Evolutionary conservation across 1,140 invertebrate species (phyloP).

Genomic region (Diuraphis noxia): DNA sequence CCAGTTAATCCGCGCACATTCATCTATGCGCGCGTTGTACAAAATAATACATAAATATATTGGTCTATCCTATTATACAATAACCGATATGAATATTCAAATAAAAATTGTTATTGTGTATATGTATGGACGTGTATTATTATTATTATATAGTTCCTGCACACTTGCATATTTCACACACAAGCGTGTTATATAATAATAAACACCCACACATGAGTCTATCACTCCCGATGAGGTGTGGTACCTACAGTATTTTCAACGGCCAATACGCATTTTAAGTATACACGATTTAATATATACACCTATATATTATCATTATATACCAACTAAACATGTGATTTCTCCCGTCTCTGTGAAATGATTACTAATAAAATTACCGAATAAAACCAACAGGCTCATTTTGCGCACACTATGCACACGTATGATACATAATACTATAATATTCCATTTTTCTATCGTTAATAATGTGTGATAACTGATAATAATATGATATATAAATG

Average conservation of each 20-base stretch:
- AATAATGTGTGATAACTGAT: background rate
- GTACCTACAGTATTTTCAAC: background rate
- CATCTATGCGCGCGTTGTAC: no score
- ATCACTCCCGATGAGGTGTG: background rate
- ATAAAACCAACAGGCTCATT: background rate
- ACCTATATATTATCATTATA: background rate
- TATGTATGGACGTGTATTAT: no score
- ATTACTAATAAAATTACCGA: background rate
- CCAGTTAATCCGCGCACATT: no score
- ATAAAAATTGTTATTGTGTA: background rate
- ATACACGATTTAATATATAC: background rate
- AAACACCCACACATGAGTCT: background rate
- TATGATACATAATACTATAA: background rate
- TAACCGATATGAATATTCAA: background rate
- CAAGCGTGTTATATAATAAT: background rate
- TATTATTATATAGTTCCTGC: no score
- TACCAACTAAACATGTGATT: background rate
- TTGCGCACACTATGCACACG: no score
- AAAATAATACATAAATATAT: background rate
- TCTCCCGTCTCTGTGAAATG: slow-evolving; percentile 12
- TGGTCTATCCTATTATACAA: background rate
- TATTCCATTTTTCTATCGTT: background rate
- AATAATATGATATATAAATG: background rate
- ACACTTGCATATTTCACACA: background rate
- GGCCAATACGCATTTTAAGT: background rate